Evolutionary conservation across 2,888 invertebrate genomes (phyloP).

Genomic region (Ophion costatus): DNA sequence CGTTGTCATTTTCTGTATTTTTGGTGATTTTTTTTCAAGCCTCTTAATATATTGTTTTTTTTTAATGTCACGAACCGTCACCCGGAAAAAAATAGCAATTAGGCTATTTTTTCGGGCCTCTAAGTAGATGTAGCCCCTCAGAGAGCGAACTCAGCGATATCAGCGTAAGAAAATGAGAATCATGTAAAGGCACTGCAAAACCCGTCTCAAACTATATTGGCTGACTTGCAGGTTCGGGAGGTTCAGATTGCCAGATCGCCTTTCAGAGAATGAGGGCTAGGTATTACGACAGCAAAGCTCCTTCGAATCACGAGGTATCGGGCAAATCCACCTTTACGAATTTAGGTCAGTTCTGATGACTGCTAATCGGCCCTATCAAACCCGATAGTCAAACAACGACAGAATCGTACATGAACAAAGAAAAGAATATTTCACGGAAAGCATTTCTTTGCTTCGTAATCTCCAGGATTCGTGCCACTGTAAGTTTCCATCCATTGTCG

Average conservation of each 20-base stretch:
- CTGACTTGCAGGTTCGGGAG: slow-evolving; percentile 45
- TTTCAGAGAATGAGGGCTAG: slow-evolving; percentile 31
- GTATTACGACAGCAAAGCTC: slow-evolving; percentile 70
- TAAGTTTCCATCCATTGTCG: slow-evolving; percentile 5
- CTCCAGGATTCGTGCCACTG: slow-evolving; percentile 13
- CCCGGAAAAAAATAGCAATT: too few species aligned
- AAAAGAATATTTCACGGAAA: slow-evolving; percentile 34
- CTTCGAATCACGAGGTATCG: slow-evolving; percentile 60
- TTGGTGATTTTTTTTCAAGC: too few species aligned
- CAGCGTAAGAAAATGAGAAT: slow-evolving; percentile 5
- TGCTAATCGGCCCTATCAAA: slow-evolving; percentile 48
- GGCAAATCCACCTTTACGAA: slow-evolving; percentile 54
- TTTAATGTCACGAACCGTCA: too few species aligned
- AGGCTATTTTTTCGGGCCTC: too few species aligned
- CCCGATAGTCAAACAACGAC: slow-evolving; percentile 49
- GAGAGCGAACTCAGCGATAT: background rate
- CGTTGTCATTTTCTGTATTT: too few species aligned
- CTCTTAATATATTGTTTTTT: too few species aligned
- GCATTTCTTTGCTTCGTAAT: slow-evolving; percentile 5
- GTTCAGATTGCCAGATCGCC: slow-evolving; percentile 40
- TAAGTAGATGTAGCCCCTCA: too few species aligned
- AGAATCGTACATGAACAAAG: slow-evolving; percentile 23
- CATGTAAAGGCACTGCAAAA: slow-evolving; percentile 48
- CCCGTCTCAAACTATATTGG: slow-evolving; percentile 64
- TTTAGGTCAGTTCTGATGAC: slow-evolving; percentile 68